phyloP scores from a whole-genome alignment of 1,140 invertebrate genomes.

The Neelides sp. region DNA sequence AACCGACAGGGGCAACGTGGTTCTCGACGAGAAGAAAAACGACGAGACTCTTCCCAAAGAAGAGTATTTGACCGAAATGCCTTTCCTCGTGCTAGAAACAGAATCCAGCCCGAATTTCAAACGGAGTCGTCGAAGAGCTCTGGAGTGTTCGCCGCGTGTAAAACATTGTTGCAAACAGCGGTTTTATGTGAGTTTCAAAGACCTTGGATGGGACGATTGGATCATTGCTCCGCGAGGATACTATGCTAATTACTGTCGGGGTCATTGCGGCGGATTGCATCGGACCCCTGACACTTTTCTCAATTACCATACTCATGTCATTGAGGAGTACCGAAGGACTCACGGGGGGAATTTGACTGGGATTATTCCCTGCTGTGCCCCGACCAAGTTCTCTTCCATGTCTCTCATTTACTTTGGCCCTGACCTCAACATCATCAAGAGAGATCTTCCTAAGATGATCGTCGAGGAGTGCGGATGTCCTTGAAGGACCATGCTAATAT shows the following conservation, averaged over 20 bases:
- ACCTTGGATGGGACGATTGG: slow-evolving; percentile 88
- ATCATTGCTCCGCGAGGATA: slow-evolving; percentile 57
- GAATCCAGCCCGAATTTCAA: slow-evolving; percentile 43
- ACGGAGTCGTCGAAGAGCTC: slow-evolving; percentile 58
- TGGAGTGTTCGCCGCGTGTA: slow-evolving; percentile 60
- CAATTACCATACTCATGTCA: slow-evolving; percentile 76
- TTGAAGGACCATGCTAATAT: slow-evolving; percentile 39
- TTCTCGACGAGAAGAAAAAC: slow-evolving; percentile 15
- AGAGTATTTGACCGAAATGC: slow-evolving; percentile 26
- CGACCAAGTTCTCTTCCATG: slow-evolving; percentile 79
- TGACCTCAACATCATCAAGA: slow-evolving; percentile 79
- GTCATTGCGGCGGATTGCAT: slow-evolving; percentile 60
- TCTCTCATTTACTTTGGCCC: slow-evolving; percentile 86
- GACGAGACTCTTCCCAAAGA: slow-evolving; percentile 11
- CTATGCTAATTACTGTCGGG: slow-evolving; percentile 86
- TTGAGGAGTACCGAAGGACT: slow-evolving; percentile 71
- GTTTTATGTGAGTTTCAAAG: slow-evolving; percentile 78
- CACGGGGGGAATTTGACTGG: slow-evolving; percentile 48
- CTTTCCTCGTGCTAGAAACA: slow-evolving; percentile 67
- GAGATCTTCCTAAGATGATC: slow-evolving; percentile 89
- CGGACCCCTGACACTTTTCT: slow-evolving; percentile 69
- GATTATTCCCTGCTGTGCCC: slow-evolving; percentile 83
- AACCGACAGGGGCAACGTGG: too few species aligned
- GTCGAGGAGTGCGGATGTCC: slow-evolving; percentile 92
- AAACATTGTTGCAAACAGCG: slow-evolving; percentile 80